phyloP scores from a whole-genome alignment of 30 jellyfish, hydroid and myxozoan genomes.

The Hydractinia symbiolongicarpus region DNA sequence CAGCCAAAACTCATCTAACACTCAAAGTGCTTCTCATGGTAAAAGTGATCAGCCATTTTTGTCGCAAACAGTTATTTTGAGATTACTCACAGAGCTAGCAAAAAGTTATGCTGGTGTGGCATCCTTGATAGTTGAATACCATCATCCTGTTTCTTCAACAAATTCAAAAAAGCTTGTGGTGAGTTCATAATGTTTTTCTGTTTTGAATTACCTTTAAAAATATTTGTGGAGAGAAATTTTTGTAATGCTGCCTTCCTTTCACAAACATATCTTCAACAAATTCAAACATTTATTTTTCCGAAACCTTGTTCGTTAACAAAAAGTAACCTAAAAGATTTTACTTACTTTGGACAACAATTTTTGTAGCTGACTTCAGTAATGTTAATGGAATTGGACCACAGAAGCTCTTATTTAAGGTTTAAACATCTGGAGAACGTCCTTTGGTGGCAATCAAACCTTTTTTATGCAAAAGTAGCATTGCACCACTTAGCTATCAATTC shows the following conservation, averaged over 20 bases:
- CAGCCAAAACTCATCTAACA: not conserved
- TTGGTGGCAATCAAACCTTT: too few relatives aligned
- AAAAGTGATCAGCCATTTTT: slow-evolving; percentile 43
- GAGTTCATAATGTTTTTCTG: too few relatives aligned
- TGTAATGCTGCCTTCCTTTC: not conserved
- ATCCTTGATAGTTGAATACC: slow-evolving; percentile 38
- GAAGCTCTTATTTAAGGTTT: too few relatives aligned
- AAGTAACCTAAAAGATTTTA: too few relatives aligned
- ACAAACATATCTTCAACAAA: not conserved
- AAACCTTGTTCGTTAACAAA: not conserved
- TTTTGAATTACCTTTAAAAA: too few relatives aligned
- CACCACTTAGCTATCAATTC: too few relatives aligned
- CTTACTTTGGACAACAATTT: too few relatives aligned
- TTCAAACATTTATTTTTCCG: not conserved
- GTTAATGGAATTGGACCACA: too few relatives aligned
- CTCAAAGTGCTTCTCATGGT: slow-evolving; percentile 16
- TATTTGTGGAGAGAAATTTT: not conserved
- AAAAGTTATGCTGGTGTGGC: slow-evolving; percentile 82
- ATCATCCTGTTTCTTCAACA: not conserved
- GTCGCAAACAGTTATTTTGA: slow-evolving; percentile 46
- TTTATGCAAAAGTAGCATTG: too few relatives aligned
- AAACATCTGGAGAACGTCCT: too few relatives aligned
- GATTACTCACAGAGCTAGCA: slow-evolving; percentile 64
- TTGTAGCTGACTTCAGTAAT: too few relatives aligned
- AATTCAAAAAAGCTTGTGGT: too few relatives aligned